phyloP scores from a whole-genome alignment of 2,888 invertebrate genomes.

The Agrilus biguttatus region DNA sequence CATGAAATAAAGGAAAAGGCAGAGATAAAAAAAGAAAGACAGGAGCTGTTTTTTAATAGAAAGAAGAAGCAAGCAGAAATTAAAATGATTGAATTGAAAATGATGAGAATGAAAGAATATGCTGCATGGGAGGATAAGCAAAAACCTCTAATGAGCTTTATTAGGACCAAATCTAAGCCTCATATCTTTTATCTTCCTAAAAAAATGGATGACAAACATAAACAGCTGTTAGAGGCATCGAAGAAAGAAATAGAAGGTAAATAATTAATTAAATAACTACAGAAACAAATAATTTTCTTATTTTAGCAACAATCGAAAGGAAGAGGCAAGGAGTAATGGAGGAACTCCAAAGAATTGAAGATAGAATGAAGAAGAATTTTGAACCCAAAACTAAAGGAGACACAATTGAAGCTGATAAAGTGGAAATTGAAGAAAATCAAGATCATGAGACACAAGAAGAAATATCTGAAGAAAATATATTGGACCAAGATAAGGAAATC shows the following conservation, averaged over 20 bases:
- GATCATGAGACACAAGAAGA: constrained; percentile 5
- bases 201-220: constrained; percentile 53
- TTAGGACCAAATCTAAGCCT: constrained; percentile 77
- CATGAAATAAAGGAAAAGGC: constrained; percentile 79
- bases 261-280: constrained; percentile 17
- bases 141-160: constrained; percentile 62
- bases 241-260: constrained; percentile 50
- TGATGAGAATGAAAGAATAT: constrained; percentile 76
- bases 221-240: constrained; percentile 49
- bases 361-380: constrained; percentile 31
- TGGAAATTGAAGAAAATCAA: constrained; percentile 13
- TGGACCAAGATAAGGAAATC: background rate
- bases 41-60: constrained; percentile 70
- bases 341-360: constrained; percentile 49
- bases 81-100: constrained; percentile 76
- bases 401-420: constrained; percentile 12
- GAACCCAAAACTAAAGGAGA: constrained; percentile 15
- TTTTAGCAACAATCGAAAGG: constrained; percentile 46
- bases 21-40: constrained; percentile 66
- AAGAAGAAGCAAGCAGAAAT: constrained; percentile 83
- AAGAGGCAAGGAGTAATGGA: constrained; percentile 48
- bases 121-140: constrained; percentile 77
- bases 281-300: constrained; percentile 7
- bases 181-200: constrained; percentile 80
- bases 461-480: background rate